These are phyloP conservation scores for Chelmon rostratus DNA, from an alignment of 2,797 vertebrate species.

Conservation along the genomic window DNA sequence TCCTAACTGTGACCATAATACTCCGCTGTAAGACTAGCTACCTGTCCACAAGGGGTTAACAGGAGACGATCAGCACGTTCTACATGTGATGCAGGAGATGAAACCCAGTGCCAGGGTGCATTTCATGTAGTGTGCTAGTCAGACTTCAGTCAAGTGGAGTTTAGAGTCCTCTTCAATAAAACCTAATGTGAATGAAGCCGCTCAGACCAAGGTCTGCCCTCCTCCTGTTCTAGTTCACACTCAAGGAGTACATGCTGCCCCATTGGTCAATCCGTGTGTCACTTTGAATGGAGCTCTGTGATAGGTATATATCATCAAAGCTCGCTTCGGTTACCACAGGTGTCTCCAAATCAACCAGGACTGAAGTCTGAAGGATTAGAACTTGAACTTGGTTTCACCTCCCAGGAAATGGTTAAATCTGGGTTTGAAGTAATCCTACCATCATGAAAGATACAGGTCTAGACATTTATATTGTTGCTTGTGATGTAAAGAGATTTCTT, in stretches of 20 bases:
- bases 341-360: not conserved
- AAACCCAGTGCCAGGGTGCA: not conserved
- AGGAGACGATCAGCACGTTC: not conserved
- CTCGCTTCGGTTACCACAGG: not conserved
- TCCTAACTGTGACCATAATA: not conserved
- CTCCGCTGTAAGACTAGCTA: not conserved
- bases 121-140: not conserved
- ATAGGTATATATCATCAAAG: not conserved
- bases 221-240: not conserved
- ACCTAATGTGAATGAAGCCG: not conserved
- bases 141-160: not conserved
- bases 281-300: not conserved
- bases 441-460: not conserved
- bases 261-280: not conserved
- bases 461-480: not conserved
- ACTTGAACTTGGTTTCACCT: not conserved
- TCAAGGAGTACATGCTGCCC: not conserved
- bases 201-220: not conserved
- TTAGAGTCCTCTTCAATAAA: not conserved
- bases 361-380: not conserved
- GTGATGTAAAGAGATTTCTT: not conserved
- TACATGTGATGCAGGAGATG: not conserved
- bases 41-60: not conserved
- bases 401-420: not conserved
- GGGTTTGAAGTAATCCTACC: not conserved